A percentile compares a stretch with the other conserved stretches of the same genome.
Evolutionary conservation across 2,113 vertebrate species (phyloP).

Genomic region (Piaya cayana): DNA sequence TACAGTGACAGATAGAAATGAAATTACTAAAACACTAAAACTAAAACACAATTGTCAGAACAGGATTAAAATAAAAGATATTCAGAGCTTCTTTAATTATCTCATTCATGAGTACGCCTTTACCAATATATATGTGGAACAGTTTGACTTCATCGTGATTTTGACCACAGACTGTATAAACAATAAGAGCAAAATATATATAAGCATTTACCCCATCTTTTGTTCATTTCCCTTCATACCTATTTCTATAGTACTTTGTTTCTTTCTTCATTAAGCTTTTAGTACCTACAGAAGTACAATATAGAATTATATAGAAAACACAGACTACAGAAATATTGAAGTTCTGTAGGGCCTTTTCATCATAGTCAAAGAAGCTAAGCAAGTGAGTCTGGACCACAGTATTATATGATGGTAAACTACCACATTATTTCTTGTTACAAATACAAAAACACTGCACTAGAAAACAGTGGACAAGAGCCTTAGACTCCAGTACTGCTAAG

Average conservation of each 20-base stretch:
- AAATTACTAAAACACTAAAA: not conserved
- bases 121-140: not conserved
- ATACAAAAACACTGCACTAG: not conserved
- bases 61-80: not conserved
- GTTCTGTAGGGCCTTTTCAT: not conserved
- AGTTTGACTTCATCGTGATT: not conserved
- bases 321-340: not conserved
- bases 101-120: not conserved
- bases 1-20: not conserved
- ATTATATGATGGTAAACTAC: not conserved
- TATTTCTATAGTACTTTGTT: not conserved
- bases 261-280: not conserved
- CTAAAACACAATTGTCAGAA: not conserved
- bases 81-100: not conserved
- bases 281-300: not conserved
- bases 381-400: not conserved
- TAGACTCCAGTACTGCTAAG: not conserved
- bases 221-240: not conserved
- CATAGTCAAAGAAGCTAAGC: not conserved
- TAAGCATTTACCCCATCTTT: not conserved
- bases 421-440: not conserved
- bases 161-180: not conserved
- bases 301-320: not conserved
- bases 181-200: not conserved
- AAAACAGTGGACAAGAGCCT: not conserved